These are phyloP conservation scores for Dendroctonus ponderosae DNA, from an alignment of 1,140 invertebrate species.

Conservation along the genomic window DNA sequence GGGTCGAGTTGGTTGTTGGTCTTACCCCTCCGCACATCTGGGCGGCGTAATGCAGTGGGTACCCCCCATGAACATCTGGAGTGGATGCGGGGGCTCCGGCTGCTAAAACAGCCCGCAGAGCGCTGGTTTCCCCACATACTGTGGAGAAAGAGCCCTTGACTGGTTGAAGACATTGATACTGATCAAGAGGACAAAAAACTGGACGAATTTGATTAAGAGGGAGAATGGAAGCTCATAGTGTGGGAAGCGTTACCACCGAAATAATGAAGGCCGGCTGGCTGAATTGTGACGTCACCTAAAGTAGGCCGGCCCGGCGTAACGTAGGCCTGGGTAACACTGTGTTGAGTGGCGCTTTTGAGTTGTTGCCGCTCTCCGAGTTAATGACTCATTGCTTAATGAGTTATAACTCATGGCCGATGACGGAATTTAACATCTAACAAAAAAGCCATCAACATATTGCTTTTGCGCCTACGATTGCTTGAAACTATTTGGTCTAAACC, in stretches of 20 bases:
- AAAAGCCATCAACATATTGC: no score
- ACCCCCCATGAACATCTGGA: constrained; percentile 90
- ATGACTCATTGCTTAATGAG: no score
- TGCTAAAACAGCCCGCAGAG: constrained; percentile 78
- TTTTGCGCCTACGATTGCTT: no score
- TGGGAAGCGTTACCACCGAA: constrained; percentile 1
- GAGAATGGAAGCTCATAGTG: no score
- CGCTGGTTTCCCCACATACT: constrained; percentile 90
- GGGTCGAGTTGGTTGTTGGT: background rate
- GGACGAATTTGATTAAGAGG: no score
- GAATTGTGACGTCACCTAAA: no score
- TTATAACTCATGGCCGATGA: no score
- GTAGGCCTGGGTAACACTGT: no score
- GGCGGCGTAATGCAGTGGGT: constrained; percentile 94
- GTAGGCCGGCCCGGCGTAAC: background rate
- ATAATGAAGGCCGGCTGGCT: background rate
- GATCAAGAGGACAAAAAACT: background rate
- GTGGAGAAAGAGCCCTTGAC: constrained; percentile 12
- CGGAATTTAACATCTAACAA: no score
- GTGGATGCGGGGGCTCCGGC: constrained; percentile 80
- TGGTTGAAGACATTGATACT: background rate
- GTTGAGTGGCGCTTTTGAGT: no score
- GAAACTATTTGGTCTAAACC: no score
- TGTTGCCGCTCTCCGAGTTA: no score
- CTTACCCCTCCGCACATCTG: constrained; percentile 85